Conservation (phyloP, 2,888 invertebrate species). For the Plemyria rubiginata region DNA sequence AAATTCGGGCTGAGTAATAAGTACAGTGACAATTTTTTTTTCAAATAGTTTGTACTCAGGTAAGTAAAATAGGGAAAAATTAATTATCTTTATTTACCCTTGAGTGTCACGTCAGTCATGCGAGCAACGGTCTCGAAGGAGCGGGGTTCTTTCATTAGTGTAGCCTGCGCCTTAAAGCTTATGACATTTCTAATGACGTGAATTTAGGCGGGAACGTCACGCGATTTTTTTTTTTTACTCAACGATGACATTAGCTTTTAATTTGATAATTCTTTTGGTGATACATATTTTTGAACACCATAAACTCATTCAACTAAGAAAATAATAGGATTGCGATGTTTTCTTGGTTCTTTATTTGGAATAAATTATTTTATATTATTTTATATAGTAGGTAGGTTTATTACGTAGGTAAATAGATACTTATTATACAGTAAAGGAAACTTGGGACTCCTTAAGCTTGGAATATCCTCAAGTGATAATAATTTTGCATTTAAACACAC, state of each 20-base stretch:
- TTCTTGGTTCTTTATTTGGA: too few relatives aligned
- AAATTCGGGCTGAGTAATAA: too few relatives aligned
- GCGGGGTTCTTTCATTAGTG: slow-evolving; percentile 80
- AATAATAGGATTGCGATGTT: too few relatives aligned
- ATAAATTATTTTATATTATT: too few relatives aligned
- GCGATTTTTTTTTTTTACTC: slow-evolving; percentile 64
- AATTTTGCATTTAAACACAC: background rate
- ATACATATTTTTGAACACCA: background rate
- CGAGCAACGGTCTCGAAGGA: slow-evolving; percentile 79
- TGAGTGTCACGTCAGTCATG: slow-evolving; percentile 51
- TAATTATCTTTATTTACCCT: slow-evolving; percentile 17
- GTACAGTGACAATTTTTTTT: too few relatives aligned
- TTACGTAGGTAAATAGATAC: background rate
- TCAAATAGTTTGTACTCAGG: background rate
- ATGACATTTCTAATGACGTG: slow-evolving; percentile 72
- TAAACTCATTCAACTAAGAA: too few relatives aligned
- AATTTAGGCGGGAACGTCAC: slow-evolving; percentile 77
- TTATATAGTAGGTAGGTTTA: too few relatives aligned
- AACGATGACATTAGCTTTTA: background rate
- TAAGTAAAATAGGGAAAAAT: background rate
- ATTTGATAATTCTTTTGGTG: background rate
- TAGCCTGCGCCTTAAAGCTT: slow-evolving; percentile 72
- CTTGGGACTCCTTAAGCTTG: background rate
- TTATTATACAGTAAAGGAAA: background rate
- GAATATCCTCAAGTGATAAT: background rate